Percentiles rank a stretch among this genome's conserved stretches.
These are phyloP conservation scores for Hippopotamyrus pictus DNA, from an alignment of 2,797 vertebrate genomes.

Conservation along the genomic window DNA sequence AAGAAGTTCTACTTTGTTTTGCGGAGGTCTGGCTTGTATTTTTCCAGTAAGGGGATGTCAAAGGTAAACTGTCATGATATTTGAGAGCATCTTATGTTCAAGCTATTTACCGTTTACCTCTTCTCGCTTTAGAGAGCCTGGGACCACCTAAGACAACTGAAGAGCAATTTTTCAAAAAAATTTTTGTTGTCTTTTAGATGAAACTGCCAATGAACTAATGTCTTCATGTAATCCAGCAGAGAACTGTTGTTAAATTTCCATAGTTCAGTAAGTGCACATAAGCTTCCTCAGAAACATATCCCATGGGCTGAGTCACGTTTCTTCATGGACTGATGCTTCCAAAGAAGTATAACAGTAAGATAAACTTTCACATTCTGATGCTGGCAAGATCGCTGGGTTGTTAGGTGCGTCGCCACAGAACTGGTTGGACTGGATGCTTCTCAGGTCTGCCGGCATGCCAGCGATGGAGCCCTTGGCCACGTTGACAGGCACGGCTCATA, in stretches of 20 bases:
- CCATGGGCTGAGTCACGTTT: neutral
- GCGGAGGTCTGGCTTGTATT: slow-evolving; percentile 92
- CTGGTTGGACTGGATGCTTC: slow-evolving; percentile 55
- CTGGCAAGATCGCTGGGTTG: neutral
- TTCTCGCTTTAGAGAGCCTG: neutral
- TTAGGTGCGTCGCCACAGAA: slow-evolving; percentile 29
- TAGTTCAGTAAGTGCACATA: neutral
- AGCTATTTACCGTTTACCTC: neutral
- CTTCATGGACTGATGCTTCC: neutral
- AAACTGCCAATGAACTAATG: neutral
- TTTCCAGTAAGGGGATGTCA: slow-evolving; percentile 92
- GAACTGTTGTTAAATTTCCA: neutral
- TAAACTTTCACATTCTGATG: neutral
- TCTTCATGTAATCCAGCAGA: neutral
- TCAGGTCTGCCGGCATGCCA: slow-evolving; percentile 49
- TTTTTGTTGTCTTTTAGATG: neutral
- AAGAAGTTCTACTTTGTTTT: slow-evolving; percentile 91
- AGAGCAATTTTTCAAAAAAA: neutral
- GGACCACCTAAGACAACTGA: neutral
- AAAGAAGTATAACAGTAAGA: neutral
- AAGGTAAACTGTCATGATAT: slow-evolving; percentile 68
- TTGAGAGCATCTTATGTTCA: neutral
- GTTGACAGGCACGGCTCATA: slow-evolving; percentile 55
- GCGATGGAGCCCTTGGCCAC: slow-evolving; percentile 38
- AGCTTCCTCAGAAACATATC: neutral